Evolutionary conservation across 1,140 invertebrate genomes (phyloP), one percentile per base, ranked within the genome.

Genomic region (Gryon sp.): DNA sequence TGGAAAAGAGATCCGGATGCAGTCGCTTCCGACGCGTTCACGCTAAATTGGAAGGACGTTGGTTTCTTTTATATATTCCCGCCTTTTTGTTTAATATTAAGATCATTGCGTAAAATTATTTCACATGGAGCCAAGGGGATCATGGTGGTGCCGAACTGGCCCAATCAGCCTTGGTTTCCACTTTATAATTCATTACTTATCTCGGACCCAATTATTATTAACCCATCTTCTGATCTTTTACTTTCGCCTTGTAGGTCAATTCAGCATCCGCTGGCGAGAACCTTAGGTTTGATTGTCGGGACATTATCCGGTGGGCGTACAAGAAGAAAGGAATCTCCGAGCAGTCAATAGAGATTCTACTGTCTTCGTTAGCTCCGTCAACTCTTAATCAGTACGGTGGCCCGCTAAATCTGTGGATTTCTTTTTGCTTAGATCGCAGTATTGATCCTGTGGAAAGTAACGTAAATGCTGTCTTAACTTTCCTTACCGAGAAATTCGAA

Each of bases 1-100:
- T 79, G 79, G 73, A 7, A 38, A 9, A 59, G 30, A 24, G 76
- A 79, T 24, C 41, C 68, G 12, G 45, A 45, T 6, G 63, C 79
- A 2, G 18, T 59, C 0, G 20, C 50, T 6, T 63, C 78, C 5
- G 62, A 80, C 19, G 68, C 75, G 7, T 78, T 80, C 32, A 63
- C 74, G 7, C 22, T 19, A 2, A n/a, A 36, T 14, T 72, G 68
- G 68, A 14, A n/a, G n/a, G n/a, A n/a, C n/a, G n/a, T n/a, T n/a
- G n/a, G n/a, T n/a, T n/a, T n/a, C n/a, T n/a, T n/a, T n/a, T n/a
- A n/a, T n/a, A n/a, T n/a, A n/a, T n/a, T n/a, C n/a, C n/a, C n/a
- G n/a, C n/a, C n/a, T n/a, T n/a, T n/a, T n/a, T n/a, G n/a, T n/a
- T n/a, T n/a, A n/a, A n/a, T n/a, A n/a, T n/a, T n/a, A n/a, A n/a